phyloP scores from a whole-genome alignment of 2,888 invertebrate genomes.

The Slavum lentiscoides region DNA sequence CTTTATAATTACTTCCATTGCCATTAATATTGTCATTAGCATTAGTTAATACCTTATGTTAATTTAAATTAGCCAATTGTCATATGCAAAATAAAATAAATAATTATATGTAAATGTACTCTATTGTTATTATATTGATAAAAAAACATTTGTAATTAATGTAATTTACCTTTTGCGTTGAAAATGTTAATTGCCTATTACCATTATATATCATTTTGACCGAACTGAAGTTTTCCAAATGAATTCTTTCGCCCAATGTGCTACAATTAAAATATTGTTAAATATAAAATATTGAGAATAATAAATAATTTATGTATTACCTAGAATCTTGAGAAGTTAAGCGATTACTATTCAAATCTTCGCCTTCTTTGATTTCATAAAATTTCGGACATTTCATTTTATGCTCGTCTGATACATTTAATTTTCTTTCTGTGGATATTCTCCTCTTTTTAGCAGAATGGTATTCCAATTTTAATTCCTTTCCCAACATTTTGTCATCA shows the following conservation, averaged over 20 bases:
- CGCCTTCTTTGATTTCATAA: constrained; percentile 67
- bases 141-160: neutral
- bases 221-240: constrained; percentile 65
- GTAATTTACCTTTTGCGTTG: constrained; percentile 64
- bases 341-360: constrained; percentile 59
- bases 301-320: constrained; percentile 1
- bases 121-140: too few species aligned
- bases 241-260: constrained; percentile 74
- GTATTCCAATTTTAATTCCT: constrained; percentile 79
- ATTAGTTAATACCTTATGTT: too few species aligned
- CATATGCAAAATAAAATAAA: neutral
- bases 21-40: too few species aligned
- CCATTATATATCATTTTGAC: constrained; percentile 68
- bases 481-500: constrained; percentile 78
- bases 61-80: too few species aligned
- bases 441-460: constrained; percentile 65
- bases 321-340: constrained; percentile 27
- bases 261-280: constrained; percentile 61
- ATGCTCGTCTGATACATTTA: constrained; percentile 56
- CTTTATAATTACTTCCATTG: too few species aligned
- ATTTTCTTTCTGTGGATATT: constrained; percentile 57
- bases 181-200: constrained; percentile 80
- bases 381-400: constrained; percentile 63
- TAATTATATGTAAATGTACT: too few species aligned
- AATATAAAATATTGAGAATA: neutral